These are phyloP conservation scores for Coracias cyanogaster DNA, from an alignment of 2,797 vertebrate genomes.

Conservation along the genomic window DNA sequence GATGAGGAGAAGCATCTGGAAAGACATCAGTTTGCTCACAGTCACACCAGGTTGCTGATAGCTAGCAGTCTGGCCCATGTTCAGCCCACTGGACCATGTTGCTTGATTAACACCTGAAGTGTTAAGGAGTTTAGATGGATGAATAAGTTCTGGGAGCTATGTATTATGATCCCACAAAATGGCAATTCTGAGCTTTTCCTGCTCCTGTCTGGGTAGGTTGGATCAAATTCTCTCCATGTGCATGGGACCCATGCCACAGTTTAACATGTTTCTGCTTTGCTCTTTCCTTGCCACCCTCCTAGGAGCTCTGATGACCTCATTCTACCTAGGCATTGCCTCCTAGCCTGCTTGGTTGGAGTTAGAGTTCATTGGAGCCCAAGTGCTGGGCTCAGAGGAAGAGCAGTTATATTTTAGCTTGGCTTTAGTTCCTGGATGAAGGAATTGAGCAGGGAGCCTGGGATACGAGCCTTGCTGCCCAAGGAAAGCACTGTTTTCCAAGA, in stretches of 20 bases:
- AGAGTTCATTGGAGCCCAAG: neutral
- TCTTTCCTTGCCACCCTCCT: neutral
- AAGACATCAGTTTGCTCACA: neutral
- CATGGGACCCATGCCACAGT: neutral
- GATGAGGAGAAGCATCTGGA: neutral
- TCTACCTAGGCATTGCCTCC: neutral
- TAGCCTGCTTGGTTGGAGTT: accelerated
- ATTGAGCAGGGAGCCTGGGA: neutral
- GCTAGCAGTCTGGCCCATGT: neutral
- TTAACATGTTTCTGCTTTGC: neutral
- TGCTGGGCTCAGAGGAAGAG: neutral
- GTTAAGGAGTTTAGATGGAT: neutral
- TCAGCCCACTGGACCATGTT: neutral
- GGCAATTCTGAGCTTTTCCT: neutral
- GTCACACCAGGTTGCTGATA: neutral
- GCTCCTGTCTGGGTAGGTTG: neutral
- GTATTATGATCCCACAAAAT: neutral
- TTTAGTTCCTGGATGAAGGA: constrained; percentile 5
- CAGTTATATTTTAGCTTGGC: constrained; percentile 3
- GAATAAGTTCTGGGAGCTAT: neutral
- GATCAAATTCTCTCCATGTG: neutral
- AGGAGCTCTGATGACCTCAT: neutral
- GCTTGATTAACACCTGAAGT: neutral
- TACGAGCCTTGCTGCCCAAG: constrained; percentile 28
- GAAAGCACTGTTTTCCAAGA: neutral